Evolutionary conservation across 2,113 vertebrate species (phyloP).

Genomic region (Gymnorhina tibicen): DNA sequence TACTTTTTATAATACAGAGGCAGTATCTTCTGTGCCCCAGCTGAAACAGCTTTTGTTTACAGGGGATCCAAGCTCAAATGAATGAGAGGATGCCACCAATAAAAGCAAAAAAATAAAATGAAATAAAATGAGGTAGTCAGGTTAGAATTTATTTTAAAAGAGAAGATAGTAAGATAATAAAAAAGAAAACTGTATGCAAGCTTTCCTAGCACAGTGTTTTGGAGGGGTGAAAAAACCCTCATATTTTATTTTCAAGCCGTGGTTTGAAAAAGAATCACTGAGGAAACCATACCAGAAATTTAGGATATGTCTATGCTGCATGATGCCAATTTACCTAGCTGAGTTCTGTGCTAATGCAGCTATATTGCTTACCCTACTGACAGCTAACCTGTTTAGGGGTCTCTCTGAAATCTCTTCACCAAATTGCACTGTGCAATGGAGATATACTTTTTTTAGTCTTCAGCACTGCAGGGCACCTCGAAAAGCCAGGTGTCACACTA

Average conservation of each 20-base stretch:
- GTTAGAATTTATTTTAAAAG: slow-evolving; percentile 3
- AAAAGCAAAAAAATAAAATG: not conserved
- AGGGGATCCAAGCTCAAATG: not conserved
- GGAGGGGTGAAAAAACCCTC: not conserved
- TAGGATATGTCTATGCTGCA: not conserved
- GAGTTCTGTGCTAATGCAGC: slow-evolving; percentile 9
- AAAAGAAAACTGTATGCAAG: not conserved
- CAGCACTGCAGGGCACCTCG: not conserved
- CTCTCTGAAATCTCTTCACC: not conserved
- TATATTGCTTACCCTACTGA: slow-evolving; percentile 1
- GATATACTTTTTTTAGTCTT: not conserved
- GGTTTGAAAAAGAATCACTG: not conserved
- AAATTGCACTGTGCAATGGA: not conserved
- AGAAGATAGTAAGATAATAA: not conserved
- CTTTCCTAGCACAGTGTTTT: not conserved
- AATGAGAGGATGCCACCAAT: not conserved
- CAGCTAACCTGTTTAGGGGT: slow-evolving; percentile 19
- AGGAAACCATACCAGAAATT: slow-evolving; percentile 15
- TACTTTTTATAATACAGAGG: not conserved
- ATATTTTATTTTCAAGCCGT: not conserved
- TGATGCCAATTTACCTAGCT: slow-evolving; percentile 6
- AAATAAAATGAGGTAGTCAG: not conserved
- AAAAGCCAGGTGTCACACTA: not conserved
- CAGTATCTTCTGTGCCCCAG: not conserved
- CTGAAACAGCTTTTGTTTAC: not conserved